These are phyloP conservation scores for Ptychodera flava DNA, from an alignment of 35 echinoderm and acorn worm species.

Conservation along the genomic window DNA sequence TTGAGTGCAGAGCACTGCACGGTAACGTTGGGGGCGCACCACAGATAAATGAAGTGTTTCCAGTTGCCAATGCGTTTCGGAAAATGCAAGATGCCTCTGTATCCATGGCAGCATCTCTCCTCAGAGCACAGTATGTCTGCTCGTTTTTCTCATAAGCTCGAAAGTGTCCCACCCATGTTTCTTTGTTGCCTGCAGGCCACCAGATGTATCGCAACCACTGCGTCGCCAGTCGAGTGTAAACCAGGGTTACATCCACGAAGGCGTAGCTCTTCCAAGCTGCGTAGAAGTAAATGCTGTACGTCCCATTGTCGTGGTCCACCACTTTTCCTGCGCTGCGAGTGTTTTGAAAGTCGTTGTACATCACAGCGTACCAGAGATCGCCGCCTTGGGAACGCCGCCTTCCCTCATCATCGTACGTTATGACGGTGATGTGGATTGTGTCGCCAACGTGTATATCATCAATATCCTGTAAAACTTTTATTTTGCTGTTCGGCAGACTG, in stretches of 20 bases:
- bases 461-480: neutral
- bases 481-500: neutral
- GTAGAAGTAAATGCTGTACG: conserved; percentile 33
- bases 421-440: neutral
- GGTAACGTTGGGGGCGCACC: neutral
- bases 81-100: neutral
- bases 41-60: neutral
- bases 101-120: neutral
- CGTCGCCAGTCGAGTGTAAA: conserved; percentile 12
- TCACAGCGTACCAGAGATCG: conserved; percentile 27
- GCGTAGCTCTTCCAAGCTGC: conserved; percentile 17
- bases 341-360: neutral
- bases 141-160: neutral
- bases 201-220: neutral
- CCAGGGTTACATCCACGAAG: conserved; percentile 19
- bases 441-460: neutral
- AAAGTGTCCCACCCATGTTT: neutral
- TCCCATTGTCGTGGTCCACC: conserved; percentile 30
- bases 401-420: neutral
- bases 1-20: neutral
- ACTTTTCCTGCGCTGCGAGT: conserved; percentile 4
- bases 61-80: neutral
- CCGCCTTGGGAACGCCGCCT: neutral
- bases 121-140: neutral
- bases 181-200: neutral